These are phyloP conservation scores for Mesembrinibis cayennensis DNA, from an alignment of 2,113 vertebrate genomes.

Conservation along the genomic window DNA sequence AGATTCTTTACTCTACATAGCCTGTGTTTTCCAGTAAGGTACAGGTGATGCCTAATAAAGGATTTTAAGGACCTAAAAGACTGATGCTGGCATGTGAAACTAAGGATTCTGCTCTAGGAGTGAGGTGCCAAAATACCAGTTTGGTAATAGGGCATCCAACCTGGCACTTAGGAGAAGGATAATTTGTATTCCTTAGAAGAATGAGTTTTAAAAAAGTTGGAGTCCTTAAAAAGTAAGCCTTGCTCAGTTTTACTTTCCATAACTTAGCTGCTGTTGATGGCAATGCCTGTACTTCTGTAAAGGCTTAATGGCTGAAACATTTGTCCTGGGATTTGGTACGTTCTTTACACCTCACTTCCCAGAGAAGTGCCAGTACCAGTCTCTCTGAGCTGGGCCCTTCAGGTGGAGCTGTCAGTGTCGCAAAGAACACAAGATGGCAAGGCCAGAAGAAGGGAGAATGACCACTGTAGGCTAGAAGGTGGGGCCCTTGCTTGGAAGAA, in stretches of 20 bases:
- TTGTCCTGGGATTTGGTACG: accelerated
- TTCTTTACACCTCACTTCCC: background rate
- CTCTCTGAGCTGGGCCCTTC: background rate
- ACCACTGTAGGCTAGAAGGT: background rate
- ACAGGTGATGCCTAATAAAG: background rate
- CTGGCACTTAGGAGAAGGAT: background rate
- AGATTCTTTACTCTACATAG: background rate
- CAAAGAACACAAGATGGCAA: background rate
- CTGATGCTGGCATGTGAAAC: background rate
- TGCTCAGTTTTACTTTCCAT: background rate
- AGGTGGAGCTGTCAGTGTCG: background rate
- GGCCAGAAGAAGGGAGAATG: background rate
- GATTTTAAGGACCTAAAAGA: background rate
- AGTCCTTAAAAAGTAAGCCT: background rate
- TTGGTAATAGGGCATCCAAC: background rate
- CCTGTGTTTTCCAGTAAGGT: background rate
- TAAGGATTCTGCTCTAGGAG: background rate
- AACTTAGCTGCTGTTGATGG: background rate
- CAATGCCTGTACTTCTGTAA: background rate
- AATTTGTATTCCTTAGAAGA: background rate
- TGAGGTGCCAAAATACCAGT: background rate
- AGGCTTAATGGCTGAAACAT: background rate
- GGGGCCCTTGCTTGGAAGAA: background rate
- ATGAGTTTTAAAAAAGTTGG: background rate
- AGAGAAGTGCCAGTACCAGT: background rate